phyloP scores from a whole-genome alignment of 2,888 invertebrate species.

The Argynnis bischoffii region DNA sequence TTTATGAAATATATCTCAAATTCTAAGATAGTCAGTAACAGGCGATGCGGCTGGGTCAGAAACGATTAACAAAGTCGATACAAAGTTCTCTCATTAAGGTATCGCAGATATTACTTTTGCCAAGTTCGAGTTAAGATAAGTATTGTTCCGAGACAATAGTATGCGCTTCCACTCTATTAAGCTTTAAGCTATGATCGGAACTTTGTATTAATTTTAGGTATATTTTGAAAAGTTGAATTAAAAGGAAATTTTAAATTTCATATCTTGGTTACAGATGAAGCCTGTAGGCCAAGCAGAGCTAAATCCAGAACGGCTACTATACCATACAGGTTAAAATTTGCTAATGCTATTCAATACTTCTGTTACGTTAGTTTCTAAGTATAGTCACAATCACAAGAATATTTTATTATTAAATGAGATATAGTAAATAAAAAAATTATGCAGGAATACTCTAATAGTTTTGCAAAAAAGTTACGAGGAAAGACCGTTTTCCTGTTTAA shows the following conservation, averaged over 20 bases:
- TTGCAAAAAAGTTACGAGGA: neutral
- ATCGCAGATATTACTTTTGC: constrained; percentile 79
- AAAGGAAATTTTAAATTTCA: constrained; percentile 42
- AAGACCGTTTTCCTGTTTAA: neutral
- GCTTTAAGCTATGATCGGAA: constrained; percentile 63
- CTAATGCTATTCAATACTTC: constrained; percentile 4
- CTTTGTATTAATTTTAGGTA: constrained; percentile 43
- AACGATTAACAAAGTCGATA: constrained; percentile 78
- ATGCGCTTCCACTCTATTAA: constrained; percentile 78
- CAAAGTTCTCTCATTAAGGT: constrained; percentile 81
- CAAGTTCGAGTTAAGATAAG: constrained; percentile 75
- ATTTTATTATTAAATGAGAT: too few species aligned
- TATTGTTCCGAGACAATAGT: constrained; percentile 79
- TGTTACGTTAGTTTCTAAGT: neutral
- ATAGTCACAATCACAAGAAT: too few species aligned
- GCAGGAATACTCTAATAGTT: too few species aligned
- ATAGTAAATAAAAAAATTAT: too few species aligned
- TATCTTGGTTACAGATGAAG: constrained; percentile 80
- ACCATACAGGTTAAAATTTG: constrained; percentile 74
- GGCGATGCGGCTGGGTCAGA: constrained; percentile 61
- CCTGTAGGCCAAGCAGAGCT: constrained; percentile 81
- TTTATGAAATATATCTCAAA: constrained; percentile 34
- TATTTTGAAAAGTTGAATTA: neutral
- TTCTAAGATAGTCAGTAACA: constrained; percentile 44
- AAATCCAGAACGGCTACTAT: constrained; percentile 80